These are phyloP conservation scores for Dasysyrphus albostriatus DNA, from an alignment of 2,888 invertebrate genomes.

Conservation along the genomic window DNA sequence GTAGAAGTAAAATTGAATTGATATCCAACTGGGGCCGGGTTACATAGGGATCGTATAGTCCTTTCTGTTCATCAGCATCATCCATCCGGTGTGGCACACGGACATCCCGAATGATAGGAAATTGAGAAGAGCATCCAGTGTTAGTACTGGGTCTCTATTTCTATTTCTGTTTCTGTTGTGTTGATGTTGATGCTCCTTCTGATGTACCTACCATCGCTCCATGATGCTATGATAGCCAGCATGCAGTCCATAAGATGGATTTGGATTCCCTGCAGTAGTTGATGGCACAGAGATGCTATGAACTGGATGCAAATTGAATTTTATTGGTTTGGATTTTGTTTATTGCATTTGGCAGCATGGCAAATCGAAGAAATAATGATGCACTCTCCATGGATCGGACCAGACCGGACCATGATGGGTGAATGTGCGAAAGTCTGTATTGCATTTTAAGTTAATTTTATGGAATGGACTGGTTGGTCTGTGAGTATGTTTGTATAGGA, in stretches of 20 bases:
- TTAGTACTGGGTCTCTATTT: background rate
- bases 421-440: slow-evolving; percentile 17
- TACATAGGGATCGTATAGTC: slow-evolving; percentile 21
- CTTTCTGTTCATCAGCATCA: slow-evolving; percentile 42
- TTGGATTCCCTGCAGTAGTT: slow-evolving; percentile 48
- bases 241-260: slow-evolving; percentile 37
- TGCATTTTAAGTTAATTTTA: slow-evolving; percentile 26
- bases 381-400: background rate
- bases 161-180: background rate
- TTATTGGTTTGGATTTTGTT: slow-evolving; percentile 56
- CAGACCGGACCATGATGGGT: background rate
- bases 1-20: slow-evolving; percentile 51
- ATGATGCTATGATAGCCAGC: slow-evolving; percentile 25
- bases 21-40: slow-evolving; percentile 46
- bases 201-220: too few species aligned
- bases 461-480: background rate
- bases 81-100: slow-evolving; percentile 43
- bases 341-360: slow-evolving; percentile 59
- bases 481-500: background rate
- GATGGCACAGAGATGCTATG: slow-evolving; percentile 15
- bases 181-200: slow-evolving; percentile 1
- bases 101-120: slow-evolving; percentile 46
- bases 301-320: slow-evolving; percentile 70
- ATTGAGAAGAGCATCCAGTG: slow-evolving; percentile 48
- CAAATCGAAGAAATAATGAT: slow-evolving; percentile 45